Percentiles rank a stretch among this genome's conserved stretches.
phyloP scores from a whole-genome alignment of 2,113 vertebrate species.

The Paraplagusia blochii region DNA sequence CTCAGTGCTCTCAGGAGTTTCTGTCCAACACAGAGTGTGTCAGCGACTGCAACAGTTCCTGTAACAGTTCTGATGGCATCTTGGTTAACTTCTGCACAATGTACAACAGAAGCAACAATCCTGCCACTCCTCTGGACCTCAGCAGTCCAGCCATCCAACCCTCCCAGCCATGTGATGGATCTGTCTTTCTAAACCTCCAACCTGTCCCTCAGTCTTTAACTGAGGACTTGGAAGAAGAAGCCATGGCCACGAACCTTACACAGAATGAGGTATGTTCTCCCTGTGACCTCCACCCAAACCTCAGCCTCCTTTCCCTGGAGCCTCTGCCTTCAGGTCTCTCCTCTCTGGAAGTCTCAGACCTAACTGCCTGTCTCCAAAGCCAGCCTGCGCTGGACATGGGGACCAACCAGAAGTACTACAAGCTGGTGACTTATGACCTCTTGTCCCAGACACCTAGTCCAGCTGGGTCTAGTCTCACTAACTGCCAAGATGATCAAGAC shows the following conservation, averaged over 20 bases:
- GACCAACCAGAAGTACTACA: constrained; percentile 96
- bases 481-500: constrained; percentile 83
- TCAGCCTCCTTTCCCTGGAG: constrained; percentile 84
- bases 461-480: constrained; percentile 84
- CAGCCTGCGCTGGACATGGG: constrained; percentile 81
- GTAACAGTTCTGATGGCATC: constrained; percentile 91
- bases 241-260: constrained; percentile 30
- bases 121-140: constrained; percentile 79
- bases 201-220: constrained; percentile 80
- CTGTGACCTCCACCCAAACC: constrained; percentile 86
- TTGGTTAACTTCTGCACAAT: constrained; percentile 94
- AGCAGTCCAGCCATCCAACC: constrained; percentile 79
- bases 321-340: constrained; percentile 70
- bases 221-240: constrained; percentile 32
- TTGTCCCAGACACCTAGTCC: constrained; percentile 92
- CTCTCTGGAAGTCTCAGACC: constrained; percentile 78
- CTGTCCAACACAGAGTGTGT: constrained; percentile 78
- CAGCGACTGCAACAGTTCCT: constrained; percentile 93
- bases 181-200: constrained; percentile 89
- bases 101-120: constrained; percentile 85
- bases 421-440: constrained; percentile 91
- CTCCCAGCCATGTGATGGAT: constrained; percentile 67
- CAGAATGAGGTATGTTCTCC: constrained; percentile 72
- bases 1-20: constrained; percentile 72
- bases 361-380: constrained; percentile 87